Percentiles rank a stretch among this genome's conserved stretches.
These are phyloP conservation scores for Pygmarrhopalites habei DNA, from an alignment of 1,140 invertebrate genomes.

Conservation along the genomic window DNA sequence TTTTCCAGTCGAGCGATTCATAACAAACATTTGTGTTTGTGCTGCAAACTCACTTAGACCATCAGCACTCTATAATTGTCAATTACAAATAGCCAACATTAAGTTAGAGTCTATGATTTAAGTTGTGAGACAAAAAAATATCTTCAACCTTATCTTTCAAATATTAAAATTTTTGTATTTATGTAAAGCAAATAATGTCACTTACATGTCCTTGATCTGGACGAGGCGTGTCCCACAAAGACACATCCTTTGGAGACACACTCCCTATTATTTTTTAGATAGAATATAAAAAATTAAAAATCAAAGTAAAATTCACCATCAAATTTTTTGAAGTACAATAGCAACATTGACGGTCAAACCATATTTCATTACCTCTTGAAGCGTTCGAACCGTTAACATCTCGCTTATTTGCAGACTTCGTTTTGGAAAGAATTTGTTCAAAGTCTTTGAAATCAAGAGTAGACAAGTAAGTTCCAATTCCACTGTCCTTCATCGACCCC, in stretches of 20 bases:
- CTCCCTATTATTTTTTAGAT: slow-evolving; percentile 24
- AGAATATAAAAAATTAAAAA: no score
- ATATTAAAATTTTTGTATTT: no score
- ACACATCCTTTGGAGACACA: slow-evolving; percentile 18
- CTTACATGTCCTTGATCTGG: no score
- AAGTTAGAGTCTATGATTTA: no score
- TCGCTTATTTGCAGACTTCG: slow-evolving; percentile 10
- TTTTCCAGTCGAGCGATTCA: slow-evolving; percentile 14
- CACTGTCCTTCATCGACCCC: background rate
- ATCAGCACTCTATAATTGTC: slow-evolving; percentile 18
- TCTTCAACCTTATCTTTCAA: no score
- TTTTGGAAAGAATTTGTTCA: slow-evolving; percentile 13
- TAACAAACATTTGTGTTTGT: slow-evolving; percentile 21
- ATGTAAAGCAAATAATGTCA: no score
- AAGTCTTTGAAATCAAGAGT: background rate
- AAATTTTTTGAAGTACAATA: no score
- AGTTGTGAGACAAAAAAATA: no score
- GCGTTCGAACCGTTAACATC: background rate
- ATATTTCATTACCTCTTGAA: no score
- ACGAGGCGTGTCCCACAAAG: slow-evolving; percentile 26
- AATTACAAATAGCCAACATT: no score
- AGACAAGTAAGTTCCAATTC: background rate
- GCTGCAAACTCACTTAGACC: slow-evolving; percentile 20
- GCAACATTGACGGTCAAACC: no score
- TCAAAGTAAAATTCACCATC: no score